Evolutionary conservation across 2,113 vertebrate genomes (phyloP).

Genomic region (Coptodon rendalli): DNA sequence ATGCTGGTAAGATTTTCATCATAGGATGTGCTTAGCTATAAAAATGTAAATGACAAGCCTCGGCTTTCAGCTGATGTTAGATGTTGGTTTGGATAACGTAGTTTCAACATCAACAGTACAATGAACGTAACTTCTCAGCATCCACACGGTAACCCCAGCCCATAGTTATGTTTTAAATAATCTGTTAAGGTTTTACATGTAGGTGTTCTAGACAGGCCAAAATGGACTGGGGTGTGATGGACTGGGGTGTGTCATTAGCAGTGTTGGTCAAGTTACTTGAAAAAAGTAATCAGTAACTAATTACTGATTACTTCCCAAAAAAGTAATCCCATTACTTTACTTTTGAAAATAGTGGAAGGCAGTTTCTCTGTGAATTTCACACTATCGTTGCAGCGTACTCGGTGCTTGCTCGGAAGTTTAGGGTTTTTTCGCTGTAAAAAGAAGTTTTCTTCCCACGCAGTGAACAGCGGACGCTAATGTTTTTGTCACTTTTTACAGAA

Average conservation of each 20-base stretch:
- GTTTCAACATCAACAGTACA: background rate
- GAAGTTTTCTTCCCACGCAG: too few species aligned
- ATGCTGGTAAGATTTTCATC: background rate
- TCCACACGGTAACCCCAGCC: background rate
- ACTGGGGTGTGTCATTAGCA: background rate
- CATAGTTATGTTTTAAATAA: background rate
- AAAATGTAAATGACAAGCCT: background rate
- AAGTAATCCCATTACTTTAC: background rate
- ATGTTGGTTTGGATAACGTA: background rate
- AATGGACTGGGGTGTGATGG: background rate
- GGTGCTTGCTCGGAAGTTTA: too few species aligned
- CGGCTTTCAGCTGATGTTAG: background rate
- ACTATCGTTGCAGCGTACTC: background rate
- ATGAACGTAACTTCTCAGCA: background rate
- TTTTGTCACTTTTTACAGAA: too few species aligned
- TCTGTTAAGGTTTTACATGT: background rate
- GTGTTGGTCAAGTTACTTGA: background rate
- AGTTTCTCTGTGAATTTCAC: background rate
- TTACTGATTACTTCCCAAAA: background rate
- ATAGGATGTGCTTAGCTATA: background rate
- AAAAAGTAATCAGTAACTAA: background rate
- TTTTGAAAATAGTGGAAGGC: background rate
- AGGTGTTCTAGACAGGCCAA: background rate
- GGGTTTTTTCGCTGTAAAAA: too few species aligned
- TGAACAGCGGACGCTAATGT: too few species aligned